A percentile compares a stretch with the other conserved stretches of the same genome.
Conservation (phyloP, 2,113 vertebrate species). For the Bubo scandiacus region DNA sequence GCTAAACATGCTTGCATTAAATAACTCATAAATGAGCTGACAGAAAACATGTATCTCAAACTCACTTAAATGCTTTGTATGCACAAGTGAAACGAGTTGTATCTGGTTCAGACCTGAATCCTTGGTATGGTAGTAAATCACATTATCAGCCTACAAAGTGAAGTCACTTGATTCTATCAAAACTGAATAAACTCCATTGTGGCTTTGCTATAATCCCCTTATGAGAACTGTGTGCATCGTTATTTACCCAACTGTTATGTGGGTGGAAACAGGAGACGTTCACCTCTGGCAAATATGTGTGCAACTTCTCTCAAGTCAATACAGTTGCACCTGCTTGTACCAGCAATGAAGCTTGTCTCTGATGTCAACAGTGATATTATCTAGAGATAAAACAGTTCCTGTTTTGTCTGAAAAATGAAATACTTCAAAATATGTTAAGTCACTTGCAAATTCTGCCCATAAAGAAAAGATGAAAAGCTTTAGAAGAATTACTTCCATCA, state of each 20-base stretch:
- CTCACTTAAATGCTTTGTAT: conserved; percentile 5
- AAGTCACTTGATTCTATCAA: conserved; percentile 57
- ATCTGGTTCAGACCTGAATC: conserved; percentile 19
- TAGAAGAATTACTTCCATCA: neutral
- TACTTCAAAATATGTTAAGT: conserved; percentile 32
- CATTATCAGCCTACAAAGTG: conserved; percentile 45
- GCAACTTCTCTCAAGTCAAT: conserved; percentile 3
- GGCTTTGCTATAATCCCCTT: conserved; percentile 54
- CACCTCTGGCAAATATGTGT: conserved; percentile 16
- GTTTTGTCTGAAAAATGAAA: conserved; percentile 23
- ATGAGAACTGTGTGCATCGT: conserved; percentile 35
- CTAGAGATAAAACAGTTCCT: conserved; percentile 45
- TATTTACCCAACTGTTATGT: conserved; percentile 60
- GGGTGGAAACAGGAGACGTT: conserved; percentile 53
- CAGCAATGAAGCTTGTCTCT: neutral
- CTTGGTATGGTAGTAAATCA: neutral
- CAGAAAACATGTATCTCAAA: neutral
- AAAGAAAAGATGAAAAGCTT: neutral
- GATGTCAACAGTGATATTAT: conserved; percentile 26
- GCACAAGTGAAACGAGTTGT: conserved; percentile 14
- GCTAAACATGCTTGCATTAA: neutral
- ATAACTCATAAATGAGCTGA: conserved; percentile 1
- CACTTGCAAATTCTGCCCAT: neutral
- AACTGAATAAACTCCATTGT: conserved; percentile 58
- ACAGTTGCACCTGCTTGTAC: conserved; percentile 22